Conservation (phyloP, 2,888 invertebrate species). For the Eudasyphora cyanicolor region DNA sequence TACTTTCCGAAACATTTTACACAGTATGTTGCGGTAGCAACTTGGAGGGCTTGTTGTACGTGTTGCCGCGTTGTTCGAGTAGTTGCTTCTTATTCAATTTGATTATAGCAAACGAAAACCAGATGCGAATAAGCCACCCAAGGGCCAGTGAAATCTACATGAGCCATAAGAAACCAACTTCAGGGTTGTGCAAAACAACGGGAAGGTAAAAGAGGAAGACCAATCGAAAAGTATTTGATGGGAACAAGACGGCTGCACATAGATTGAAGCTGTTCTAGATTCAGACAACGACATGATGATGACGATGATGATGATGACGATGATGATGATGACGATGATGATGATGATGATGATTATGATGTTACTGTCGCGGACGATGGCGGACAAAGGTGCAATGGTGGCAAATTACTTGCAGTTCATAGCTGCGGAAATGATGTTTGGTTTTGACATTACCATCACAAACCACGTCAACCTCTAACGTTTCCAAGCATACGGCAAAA, state of each 20-base stretch:
- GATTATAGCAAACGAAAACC: constrained; percentile 49
- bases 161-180: constrained; percentile 42
- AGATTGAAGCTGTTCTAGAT: too few species aligned
- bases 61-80: constrained; percentile 31
- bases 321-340: constrained; percentile 2
- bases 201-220: neutral
- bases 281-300: too few species aligned
- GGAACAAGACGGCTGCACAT: neutral
- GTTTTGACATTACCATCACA: constrained; percentile 54
- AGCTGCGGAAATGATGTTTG: constrained; percentile 62
- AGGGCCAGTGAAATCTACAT: constrained; percentile 44
- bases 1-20: constrained; percentile 42
- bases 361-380: neutral
- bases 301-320: constrained; percentile 42
- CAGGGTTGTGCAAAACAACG: too few species aligned
- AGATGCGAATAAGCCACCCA: constrained; percentile 16
- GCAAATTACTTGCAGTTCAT: constrained; percentile 53
- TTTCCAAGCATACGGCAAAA: neutral
- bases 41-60: constrained; percentile 11
- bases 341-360: neutral
- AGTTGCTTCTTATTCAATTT: constrained; percentile 59
- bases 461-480: neutral
- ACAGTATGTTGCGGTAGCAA: constrained; percentile 20
- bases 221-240: neutral
- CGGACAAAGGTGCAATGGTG: constrained; percentile 40